Percentiles rank a stretch among this genome's conserved stretches.
Conservation (phyloP, 2,888 invertebrate species). For the Cyclophora albipunctata region DNA sequence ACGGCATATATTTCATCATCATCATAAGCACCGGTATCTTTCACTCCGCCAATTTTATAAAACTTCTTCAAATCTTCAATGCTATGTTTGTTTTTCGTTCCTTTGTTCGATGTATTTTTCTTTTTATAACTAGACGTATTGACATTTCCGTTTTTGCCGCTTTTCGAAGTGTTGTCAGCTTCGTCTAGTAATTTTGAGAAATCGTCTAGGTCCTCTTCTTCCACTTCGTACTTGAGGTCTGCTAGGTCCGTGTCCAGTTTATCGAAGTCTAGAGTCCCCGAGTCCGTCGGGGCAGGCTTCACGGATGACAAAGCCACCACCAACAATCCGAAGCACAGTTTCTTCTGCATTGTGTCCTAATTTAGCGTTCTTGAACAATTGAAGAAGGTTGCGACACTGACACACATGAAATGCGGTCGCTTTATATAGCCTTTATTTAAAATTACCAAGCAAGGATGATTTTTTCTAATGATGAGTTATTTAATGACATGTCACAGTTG, state of each 20-base stretch:
- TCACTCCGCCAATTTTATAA: slow-evolving; percentile 38
- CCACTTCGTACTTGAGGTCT: slow-evolving; percentile 45
- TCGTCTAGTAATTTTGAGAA: slow-evolving; percentile 40
- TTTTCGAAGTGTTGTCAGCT: slow-evolving; percentile 21
- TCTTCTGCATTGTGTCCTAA: slow-evolving; percentile 46
- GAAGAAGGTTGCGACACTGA: slow-evolving; percentile 72
- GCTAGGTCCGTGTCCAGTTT: slow-evolving; percentile 47
- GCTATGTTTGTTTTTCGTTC: slow-evolving; percentile 38
- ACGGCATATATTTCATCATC: slow-evolving; percentile 56
- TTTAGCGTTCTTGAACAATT: slow-evolving; percentile 52
- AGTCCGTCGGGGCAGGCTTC: slow-evolving; percentile 42
- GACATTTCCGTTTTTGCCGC: slow-evolving; percentile 16
- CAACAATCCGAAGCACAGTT: slow-evolving; percentile 40
- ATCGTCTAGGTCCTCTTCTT: slow-evolving; percentile 50
- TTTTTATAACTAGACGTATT: slow-evolving; percentile 44
- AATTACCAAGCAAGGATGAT: slow-evolving; percentile 53
- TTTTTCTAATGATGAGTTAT: slow-evolving; percentile 42
- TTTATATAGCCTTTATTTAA: slow-evolving; percentile 59
- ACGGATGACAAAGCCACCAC: slow-evolving; percentile 40
- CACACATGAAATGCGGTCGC: slow-evolving; percentile 55
- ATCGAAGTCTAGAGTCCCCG: slow-evolving; percentile 44
- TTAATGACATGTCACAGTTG: slow-evolving; percentile 41
- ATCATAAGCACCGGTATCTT: slow-evolving; percentile 45
- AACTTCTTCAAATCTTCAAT: slow-evolving; percentile 48
- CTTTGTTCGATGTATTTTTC: slow-evolving; percentile 40